phyloP scores from a whole-genome alignment of 2,797 vertebrate species.

The Sebastes miniatus region DNA sequence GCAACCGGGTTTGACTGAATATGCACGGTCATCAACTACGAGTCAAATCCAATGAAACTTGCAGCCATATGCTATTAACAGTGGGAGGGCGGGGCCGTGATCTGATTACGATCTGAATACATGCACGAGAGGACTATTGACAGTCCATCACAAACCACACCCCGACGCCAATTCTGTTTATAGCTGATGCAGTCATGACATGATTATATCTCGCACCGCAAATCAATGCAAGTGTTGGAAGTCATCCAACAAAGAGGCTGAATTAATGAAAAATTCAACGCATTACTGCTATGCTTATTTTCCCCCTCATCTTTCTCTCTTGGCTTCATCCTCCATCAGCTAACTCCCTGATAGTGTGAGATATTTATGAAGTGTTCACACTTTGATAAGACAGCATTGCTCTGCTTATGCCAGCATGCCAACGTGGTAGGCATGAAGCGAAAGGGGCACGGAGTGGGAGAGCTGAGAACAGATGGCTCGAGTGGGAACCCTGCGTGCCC shows the following conservation, averaged over 20 bases:
- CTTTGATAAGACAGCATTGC: conserved; percentile 49
- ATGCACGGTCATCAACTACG: conserved; percentile 53
- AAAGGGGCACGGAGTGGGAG: conserved; percentile 48
- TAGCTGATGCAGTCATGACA: conserved; percentile 12
- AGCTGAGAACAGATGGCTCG: conserved; percentile 75
- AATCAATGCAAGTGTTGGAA: conserved; percentile 51
- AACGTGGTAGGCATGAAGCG: conserved; percentile 42
- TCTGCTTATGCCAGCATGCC: conserved; percentile 46
- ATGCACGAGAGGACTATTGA: conserved; percentile 27
- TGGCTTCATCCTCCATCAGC: conserved; percentile 3
- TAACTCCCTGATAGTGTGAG: conserved; percentile 28
- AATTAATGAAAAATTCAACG: conserved; percentile 43
- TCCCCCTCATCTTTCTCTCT: not conserved
- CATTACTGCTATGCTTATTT: conserved; percentile 2
- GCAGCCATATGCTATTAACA: conserved; percentile 47
- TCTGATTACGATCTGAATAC: conserved; percentile 56
- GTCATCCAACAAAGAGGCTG: conserved; percentile 26
- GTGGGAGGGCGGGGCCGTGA: conserved; percentile 31
- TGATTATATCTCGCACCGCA: conserved; percentile 25
- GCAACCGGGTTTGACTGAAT: conserved; percentile 42
- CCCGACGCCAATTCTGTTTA: conserved; percentile 39
- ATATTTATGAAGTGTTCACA: conserved; percentile 63
- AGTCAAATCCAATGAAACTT: conserved; percentile 47
- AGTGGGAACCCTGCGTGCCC: conserved; percentile 64
- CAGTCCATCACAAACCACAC: conserved; percentile 33